These are phyloP conservation scores for Andrena flavipes DNA, from an alignment of 2,888 invertebrate species.

Conservation along the genomic window DNA sequence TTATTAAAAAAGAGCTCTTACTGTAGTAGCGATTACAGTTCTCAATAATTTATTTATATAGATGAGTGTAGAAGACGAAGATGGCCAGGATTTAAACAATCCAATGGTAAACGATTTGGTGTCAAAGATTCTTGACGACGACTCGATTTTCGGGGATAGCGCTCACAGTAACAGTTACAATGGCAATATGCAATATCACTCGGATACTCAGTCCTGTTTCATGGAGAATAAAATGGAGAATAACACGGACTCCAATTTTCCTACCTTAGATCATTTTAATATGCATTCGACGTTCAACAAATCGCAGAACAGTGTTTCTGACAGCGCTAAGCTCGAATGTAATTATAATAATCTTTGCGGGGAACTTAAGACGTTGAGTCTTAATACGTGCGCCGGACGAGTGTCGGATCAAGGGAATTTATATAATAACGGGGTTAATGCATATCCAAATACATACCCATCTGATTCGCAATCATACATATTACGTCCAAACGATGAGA, in stretches of 20 bases:
- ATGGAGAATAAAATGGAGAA: conserved; percentile 59
- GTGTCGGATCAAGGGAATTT: conserved; percentile 69
- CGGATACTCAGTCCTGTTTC: conserved; percentile 53
- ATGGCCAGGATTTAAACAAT: conserved; percentile 85
- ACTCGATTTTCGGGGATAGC: conserved; percentile 82
- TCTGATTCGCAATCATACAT: conserved; percentile 61
- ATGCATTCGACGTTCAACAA: conserved; percentile 64
- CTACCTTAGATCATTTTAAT: conserved; percentile 59
- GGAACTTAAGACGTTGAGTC: conserved; percentile 74
- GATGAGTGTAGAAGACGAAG: conserved; percentile 81
- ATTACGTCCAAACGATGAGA: conserved; percentile 52
- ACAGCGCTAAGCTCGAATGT: conserved; percentile 70
- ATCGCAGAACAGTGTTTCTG: conserved; percentile 59
- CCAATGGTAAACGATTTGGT: conserved; percentile 89
- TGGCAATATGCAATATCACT: conserved; percentile 70
- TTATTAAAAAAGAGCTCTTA: background rate
- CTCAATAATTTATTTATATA: conserved; percentile 60
- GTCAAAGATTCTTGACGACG: conserved; percentile 88
- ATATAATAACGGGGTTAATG: conserved; percentile 69
- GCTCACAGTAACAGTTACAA: conserved; percentile 75
- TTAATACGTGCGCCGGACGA: conserved; percentile 68
- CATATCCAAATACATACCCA: conserved; percentile 60
- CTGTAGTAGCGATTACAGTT: conserved; percentile 13
- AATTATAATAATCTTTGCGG: conserved; percentile 76
- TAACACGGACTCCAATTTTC: conserved; percentile 44